These are phyloP conservation scores for Sinella curviseta DNA, from an alignment of 1,140 invertebrate genomes.

Conservation along the genomic window DNA sequence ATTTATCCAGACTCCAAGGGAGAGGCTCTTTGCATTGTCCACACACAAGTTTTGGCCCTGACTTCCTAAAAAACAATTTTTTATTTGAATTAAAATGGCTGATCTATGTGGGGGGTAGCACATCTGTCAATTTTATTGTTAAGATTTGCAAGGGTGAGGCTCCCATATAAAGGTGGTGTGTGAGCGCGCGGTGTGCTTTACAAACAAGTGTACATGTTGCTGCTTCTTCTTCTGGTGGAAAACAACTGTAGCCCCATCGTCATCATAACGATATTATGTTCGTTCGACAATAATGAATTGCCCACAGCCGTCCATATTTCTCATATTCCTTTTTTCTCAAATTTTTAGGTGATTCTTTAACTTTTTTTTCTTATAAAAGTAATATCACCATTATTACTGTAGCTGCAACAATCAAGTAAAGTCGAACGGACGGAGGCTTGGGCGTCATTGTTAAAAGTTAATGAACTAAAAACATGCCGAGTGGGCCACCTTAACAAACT, in stretches of 20 bases:
- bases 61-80: neutral
- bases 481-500: too few species aligned
- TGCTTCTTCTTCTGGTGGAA: too few species aligned
- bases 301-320: neutral
- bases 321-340: neutral
- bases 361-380: neutral
- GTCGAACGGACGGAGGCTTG: too few species aligned
- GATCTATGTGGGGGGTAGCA: conserved; percentile 17
- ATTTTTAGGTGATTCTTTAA: neutral
- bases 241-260: too few species aligned
- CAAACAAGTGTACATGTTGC: too few species aligned
- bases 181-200: neutral
- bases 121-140: conserved; percentile 22
- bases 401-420: too few species aligned
- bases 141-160: conserved; percentile 10
- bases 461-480: neutral
- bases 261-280: neutral
- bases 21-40: neutral
- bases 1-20: neutral
- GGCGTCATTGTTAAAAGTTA: neutral
- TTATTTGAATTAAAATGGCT: conserved; percentile 4
- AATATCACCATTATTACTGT: too few species aligned
- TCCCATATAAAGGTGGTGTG: neutral
- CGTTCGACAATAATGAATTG: conserved; percentile 18
- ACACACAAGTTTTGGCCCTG: neutral